phyloP scores from a whole-genome alignment of 2,888 invertebrate species.

The Odontomyia ornata region DNA sequence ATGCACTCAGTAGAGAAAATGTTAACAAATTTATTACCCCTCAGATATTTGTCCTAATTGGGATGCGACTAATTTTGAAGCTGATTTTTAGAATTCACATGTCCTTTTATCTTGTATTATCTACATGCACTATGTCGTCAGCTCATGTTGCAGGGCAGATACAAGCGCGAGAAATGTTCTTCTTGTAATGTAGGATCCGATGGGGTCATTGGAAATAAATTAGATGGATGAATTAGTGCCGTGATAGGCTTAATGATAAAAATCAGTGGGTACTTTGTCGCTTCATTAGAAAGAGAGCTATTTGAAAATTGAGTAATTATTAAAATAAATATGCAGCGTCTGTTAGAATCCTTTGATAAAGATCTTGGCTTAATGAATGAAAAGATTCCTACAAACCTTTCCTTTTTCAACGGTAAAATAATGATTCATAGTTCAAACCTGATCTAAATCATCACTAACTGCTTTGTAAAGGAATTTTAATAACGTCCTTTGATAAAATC shows the following conservation, averaged over 20 bases:
- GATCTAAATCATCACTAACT: not conserved
- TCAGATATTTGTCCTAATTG: constrained; percentile 33
- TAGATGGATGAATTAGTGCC: not conserved
- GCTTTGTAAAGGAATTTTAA: constrained; percentile 26
- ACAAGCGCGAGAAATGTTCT: not conserved
- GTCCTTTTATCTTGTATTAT: constrained; percentile 34
- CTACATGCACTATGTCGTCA: not conserved
- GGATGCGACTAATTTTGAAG: constrained; percentile 37
- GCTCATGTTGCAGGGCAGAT: not conserved
- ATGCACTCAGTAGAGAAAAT: not conserved
- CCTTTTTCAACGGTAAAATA: too few relatives aligned
- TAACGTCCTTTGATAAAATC: constrained; percentile 20
- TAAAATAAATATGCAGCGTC: too few relatives aligned
- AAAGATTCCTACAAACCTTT: too few relatives aligned
- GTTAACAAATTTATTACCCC: constrained; percentile 31
- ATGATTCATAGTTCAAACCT: not conserved
- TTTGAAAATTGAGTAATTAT: too few relatives aligned
- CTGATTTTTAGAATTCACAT: not conserved
- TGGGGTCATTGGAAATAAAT: not conserved
- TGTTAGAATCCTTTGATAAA: too few relatives aligned
- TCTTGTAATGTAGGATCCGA: not conserved
- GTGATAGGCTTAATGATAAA: not conserved
- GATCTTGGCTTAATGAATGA: too few relatives aligned
- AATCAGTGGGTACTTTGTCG: too few relatives aligned
- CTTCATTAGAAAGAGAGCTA: too few relatives aligned